Conservation (phyloP, 2,888 invertebrate genomes). For the Tortricodes alternella region DNA sequence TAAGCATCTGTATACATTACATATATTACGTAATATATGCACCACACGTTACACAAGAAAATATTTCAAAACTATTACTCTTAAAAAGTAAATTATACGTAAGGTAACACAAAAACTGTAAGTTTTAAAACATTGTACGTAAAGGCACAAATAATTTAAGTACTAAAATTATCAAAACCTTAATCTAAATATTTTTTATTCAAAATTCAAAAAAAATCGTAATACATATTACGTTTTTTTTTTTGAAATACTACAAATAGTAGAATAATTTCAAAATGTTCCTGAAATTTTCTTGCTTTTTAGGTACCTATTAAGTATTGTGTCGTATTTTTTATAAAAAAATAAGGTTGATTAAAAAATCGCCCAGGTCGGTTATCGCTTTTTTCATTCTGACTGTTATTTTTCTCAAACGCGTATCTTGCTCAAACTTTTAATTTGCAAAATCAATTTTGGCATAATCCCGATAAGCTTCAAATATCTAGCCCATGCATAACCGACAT, state of each 20-base stretch:
- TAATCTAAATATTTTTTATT: too few species aligned
- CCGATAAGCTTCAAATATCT: too few species aligned
- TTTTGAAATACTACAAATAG: not conserved
- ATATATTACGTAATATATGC: conserved; percentile 19
- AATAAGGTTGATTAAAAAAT: not conserved
- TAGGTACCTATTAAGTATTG: too few species aligned
- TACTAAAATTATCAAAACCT: conserved; percentile 45
- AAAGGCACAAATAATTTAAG: conserved; percentile 76
- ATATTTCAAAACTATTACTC: conserved; percentile 12
- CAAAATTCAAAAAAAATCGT: too few species aligned
- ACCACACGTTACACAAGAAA: conserved; percentile 20
- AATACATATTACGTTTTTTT: too few species aligned
- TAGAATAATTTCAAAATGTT: conserved; percentile 7
- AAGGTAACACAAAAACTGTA: conserved; percentile 47
- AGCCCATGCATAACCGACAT: too few species aligned
- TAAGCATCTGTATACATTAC: conserved; percentile 22
- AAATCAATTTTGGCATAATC: too few species aligned
- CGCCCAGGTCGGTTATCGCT: not conserved
- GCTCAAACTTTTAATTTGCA: too few species aligned
- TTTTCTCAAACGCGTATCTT: too few species aligned
- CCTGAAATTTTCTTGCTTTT: not conserved
- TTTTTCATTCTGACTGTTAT: not conserved
- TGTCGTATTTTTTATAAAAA: conserved; percentile 7
- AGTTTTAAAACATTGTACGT: conserved; percentile 39
- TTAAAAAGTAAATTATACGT: conserved; percentile 25